Percentiles rank a stretch among this genome's conserved stretches.
phyloP scores from a whole-genome alignment of 2,888 invertebrate species.

The Drosophila paracracens region DNA sequence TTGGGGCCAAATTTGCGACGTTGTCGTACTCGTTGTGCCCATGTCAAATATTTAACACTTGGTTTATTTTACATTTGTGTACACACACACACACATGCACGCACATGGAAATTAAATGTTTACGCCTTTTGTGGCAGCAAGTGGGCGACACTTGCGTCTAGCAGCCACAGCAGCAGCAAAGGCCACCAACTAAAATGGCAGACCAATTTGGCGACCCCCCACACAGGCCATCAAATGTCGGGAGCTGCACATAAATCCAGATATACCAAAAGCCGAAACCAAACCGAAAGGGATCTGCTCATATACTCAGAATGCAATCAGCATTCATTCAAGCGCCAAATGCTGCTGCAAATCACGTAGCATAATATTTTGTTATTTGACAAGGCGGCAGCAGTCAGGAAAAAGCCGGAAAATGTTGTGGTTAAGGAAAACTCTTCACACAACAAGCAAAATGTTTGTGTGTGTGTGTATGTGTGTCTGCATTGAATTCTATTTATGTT shows the following conservation, averaged over 20 bases:
- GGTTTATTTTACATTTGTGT: conserved; percentile 70
- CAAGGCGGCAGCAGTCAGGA: conserved; percentile 52
- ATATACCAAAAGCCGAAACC: conserved; percentile 24
- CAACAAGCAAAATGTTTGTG: conserved; percentile 3
- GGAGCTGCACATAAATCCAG: conserved; percentile 28
- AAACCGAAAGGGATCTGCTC: neutral
- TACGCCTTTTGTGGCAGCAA: conserved; percentile 77
- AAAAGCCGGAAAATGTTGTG: conserved; percentile 43
- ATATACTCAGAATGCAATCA: conserved; percentile 54
- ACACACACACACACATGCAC: conserved; percentile 15
- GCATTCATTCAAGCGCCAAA: conserved; percentile 66
- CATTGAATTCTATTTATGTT: conserved; percentile 29
- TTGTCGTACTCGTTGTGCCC: conserved; percentile 46
- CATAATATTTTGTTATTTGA: conserved; percentile 75
- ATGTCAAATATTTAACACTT: conserved; percentile 78
- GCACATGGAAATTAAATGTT: conserved; percentile 76
- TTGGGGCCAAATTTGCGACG: conserved; percentile 55
- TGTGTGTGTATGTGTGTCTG: neutral
- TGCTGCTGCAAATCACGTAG: conserved; percentile 74
- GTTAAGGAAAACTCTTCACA: conserved; percentile 27
- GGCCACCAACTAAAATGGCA: conserved; percentile 53
- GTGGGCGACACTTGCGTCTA: conserved; percentile 57
- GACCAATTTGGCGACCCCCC: conserved; percentile 49
- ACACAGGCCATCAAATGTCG: conserved; percentile 18
- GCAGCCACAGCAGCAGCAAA: neutral